Evolutionary conservation across 2,888 invertebrate species (phyloP).

Genomic region (Caenorhabditis sinica): DNA sequence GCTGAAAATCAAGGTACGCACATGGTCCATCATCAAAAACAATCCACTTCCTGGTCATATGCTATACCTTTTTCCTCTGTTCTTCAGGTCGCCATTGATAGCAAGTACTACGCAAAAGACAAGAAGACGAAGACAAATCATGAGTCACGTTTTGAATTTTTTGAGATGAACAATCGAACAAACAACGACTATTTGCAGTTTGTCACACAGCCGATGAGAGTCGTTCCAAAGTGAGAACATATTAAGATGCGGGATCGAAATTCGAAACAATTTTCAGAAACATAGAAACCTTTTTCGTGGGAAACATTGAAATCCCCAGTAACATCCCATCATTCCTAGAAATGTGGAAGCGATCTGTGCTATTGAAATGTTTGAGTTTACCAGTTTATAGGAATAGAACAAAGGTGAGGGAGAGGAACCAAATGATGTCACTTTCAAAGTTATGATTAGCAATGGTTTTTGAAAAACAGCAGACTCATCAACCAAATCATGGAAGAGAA

Average conservation of each 20-base stretch:
- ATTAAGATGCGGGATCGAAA: background rate
- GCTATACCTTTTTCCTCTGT: background rate
- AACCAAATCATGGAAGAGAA: conserved; percentile 27
- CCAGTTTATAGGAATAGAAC: conserved; percentile 5
- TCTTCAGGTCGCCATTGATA: conserved; percentile 29
- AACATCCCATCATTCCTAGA: conserved; percentile 30
- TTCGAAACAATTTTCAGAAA: conserved; percentile 3
- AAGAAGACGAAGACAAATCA: background rate
- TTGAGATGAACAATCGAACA: conserved; percentile 24
- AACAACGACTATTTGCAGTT: conserved; percentile 46
- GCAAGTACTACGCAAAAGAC: background rate
- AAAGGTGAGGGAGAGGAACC: conserved; percentile 1
- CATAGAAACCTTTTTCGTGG: conserved; percentile 32
- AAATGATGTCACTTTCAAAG: conserved; percentile 36
- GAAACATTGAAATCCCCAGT: conserved; percentile 23
- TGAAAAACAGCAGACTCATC: conserved; percentile 22
- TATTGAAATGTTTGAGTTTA: conserved; percentile 28
- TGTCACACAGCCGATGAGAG: conserved; percentile 27
- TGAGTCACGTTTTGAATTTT: conserved; percentile 40
- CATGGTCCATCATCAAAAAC: background rate
- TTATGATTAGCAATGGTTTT: conserved; percentile 35
- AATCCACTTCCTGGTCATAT: background rate
- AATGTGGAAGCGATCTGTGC: conserved; percentile 25
- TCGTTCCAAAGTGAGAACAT: conserved; percentile 36
- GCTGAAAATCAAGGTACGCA: conserved; percentile 31